Evolutionary conservation across 2,888 invertebrate genomes (phyloP).

Genomic region (Dynastes grantii): DNA sequence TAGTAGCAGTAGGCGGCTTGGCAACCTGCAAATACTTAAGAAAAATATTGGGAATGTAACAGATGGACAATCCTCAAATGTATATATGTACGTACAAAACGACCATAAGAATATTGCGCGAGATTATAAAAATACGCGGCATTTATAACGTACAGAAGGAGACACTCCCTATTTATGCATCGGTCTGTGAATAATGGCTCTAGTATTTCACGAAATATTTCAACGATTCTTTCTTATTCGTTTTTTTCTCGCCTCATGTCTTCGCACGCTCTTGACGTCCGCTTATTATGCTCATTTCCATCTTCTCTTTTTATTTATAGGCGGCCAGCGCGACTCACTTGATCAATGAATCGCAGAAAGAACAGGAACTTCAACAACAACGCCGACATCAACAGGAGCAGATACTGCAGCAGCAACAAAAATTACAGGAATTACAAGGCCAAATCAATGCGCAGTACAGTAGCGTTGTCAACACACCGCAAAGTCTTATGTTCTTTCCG

Average conservation of each 20-base stretch:
- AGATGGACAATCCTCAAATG: constrained; percentile 68
- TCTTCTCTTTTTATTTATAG: constrained; percentile 54
- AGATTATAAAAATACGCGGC: constrained; percentile 50
- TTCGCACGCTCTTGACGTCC: constrained; percentile 10
- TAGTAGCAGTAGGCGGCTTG: constrained; percentile 71
- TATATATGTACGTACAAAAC: constrained; percentile 57
- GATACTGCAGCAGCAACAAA: constrained; percentile 74
- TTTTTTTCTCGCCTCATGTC: constrained; percentile 14
- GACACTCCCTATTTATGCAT: constrained; percentile 49
- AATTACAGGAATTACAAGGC: constrained; percentile 75
- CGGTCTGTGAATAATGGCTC: constrained; percentile 48
- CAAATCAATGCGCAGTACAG: constrained; percentile 74
- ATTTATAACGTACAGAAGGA: constrained; percentile 49
- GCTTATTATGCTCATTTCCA: not conserved
- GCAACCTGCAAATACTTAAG: constrained; percentile 70
- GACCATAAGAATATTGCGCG: constrained; percentile 51
- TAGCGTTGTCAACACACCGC: constrained; percentile 74
- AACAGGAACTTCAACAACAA: constrained; percentile 46
- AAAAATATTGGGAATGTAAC: constrained; percentile 68
- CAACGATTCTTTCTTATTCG: constrained; percentile 38
- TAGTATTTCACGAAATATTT: constrained; percentile 49
- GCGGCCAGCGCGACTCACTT: constrained; percentile 55
- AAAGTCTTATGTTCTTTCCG: constrained; percentile 80
- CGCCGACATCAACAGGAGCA: constrained; percentile 75
- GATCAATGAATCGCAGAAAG: constrained; percentile 51